Evolutionary conservation across 2,113 vertebrate species (phyloP), one percentile per base, ranked within the genome.

Genomic region (Equus przewalskii): DNA sequence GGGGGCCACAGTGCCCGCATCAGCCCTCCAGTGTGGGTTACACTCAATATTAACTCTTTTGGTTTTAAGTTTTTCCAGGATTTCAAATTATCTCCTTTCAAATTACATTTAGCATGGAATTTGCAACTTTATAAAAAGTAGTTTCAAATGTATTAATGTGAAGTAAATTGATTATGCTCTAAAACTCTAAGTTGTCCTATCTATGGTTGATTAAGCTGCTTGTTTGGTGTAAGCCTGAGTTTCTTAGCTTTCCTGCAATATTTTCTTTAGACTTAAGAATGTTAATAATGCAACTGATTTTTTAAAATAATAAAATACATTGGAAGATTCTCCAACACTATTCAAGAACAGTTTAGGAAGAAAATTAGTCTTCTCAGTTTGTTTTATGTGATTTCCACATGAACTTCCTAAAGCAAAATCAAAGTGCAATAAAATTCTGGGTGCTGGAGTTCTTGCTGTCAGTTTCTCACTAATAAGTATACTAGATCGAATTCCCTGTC

Each of bases 391-490:
- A 92, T 97, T 96, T 93, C 56, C 89, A 93, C 75, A 72, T 46
- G 95, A 76, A 72, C 54, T 46, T 96, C 96, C 91, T 93, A 87
- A 95, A 97, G 95, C 96, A 93, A 96, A 97, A 98, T 97, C 97
- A 85, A 93, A 96, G 92, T 41, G 65, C 91, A 94, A 93, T 93
- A 93, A 95, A 96, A 83, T 90, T 41, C 51, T n/a, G 51, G 51
- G 51, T 54, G 12, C 51, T 54, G 76, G 65, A 62, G 49, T 62
- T 11, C 5, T n/a, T 75, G 56, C 49, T 54, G 49, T 60, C 88
- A 44, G 64, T 82, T 94, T 75, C 91, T 91, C 54, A 10, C 76
- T 26, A 54, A n/a, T n/a, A 72, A 88, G 64, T 64, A 21, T 21
- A 12, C 51, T 21, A 62, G 44, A 76, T 24, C 6, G 6, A 73